Base-by-base conservation (phyloP, 2,888 invertebrate genomes). In the Copidosoma aretas region DNA sequence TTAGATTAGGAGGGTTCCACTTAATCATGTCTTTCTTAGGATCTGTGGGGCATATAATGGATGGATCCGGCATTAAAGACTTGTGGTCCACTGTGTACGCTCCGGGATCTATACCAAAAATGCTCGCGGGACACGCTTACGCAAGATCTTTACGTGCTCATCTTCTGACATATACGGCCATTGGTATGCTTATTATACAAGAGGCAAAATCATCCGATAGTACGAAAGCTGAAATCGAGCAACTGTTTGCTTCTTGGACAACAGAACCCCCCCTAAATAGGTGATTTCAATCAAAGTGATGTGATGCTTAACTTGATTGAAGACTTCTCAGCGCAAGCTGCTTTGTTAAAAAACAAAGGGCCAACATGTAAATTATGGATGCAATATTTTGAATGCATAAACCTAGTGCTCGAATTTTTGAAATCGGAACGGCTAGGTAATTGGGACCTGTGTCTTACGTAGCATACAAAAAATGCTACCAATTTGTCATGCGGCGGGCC, bases 401-500 rank as follows among this genome's bases (percentile, higher is more conserved):
- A 70, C 8, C 17, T 75, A 10, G 68, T 64, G 1, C 56, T 73
- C 14, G 72, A 73, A 43, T 75, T 73, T 54, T 69, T 77, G 8
- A 72, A 77, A 67, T 75, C 75, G 19, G 77, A 78, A 68, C 65
- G 75, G 21, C 63, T 62, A 25, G 72, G 75, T 22, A 63, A 76
- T 67, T 77, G 76, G 73, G 24, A 70, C 17, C 52, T 74, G 12
- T 75, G 78, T 68, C 64, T 79, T 14, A n/a, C 62, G 73, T n/a
- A 71, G 65, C 46, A 64, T 78, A 2, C 10, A 58, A 19, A 21
- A 74, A 64, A 76, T 77, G 72, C n/a, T 77, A 43, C 76, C 78
- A 15, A 71, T 69, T 43, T 78, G 77, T 61, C 77, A 78, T 67
- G 75, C 77, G 10, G 64, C 70, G 59, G 80, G 80, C 1, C 79